These are phyloP conservation scores for Hirtodrosophila trivittata DNA, from an alignment of 2,888 invertebrate genomes.

Conservation along the genomic window DNA sequence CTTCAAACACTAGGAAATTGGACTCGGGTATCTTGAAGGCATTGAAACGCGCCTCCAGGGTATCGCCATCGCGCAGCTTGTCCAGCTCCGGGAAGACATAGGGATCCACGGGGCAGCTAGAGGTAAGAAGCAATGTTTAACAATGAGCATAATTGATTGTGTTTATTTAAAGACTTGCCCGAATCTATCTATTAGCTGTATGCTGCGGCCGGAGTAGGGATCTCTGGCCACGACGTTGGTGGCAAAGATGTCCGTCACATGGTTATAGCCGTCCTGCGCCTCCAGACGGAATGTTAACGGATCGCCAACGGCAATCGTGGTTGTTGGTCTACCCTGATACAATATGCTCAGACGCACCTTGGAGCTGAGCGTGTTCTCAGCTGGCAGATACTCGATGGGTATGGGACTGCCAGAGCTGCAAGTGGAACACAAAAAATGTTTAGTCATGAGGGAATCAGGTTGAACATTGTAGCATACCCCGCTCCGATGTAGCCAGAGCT, in stretches of 20 bases:
- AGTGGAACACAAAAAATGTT: background rate
- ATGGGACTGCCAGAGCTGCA: constrained; percentile 94
- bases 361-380: constrained; percentile 95
- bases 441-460: constrained; percentile 12
- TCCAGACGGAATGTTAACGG: constrained; percentile 94
- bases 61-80: constrained; percentile 92
- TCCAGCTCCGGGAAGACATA: constrained; percentile 96
- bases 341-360: constrained; percentile 92
- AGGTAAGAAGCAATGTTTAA: too few species aligned
- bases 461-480: constrained; percentile 86
- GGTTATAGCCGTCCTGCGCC: constrained; percentile 94
- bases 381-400: constrained; percentile 95
- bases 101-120: constrained; percentile 94
- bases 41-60: constrained; percentile 95
- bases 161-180: constrained; percentile 87
- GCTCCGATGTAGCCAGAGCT: constrained; percentile 96
- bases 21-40: constrained; percentile 97
- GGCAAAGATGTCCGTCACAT: constrained; percentile 95
- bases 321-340: constrained; percentile 95
- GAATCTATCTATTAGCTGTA: constrained; percentile 94
- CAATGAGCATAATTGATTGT: background rate
- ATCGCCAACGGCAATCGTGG: constrained; percentile 96
- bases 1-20: constrained; percentile 96
- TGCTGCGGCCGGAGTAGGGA: constrained; percentile 95
- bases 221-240: constrained; percentile 96